Evolutionary conservation across 2,113 vertebrate species (phyloP).

Genomic region (Potamarius usumacintae): DNA sequence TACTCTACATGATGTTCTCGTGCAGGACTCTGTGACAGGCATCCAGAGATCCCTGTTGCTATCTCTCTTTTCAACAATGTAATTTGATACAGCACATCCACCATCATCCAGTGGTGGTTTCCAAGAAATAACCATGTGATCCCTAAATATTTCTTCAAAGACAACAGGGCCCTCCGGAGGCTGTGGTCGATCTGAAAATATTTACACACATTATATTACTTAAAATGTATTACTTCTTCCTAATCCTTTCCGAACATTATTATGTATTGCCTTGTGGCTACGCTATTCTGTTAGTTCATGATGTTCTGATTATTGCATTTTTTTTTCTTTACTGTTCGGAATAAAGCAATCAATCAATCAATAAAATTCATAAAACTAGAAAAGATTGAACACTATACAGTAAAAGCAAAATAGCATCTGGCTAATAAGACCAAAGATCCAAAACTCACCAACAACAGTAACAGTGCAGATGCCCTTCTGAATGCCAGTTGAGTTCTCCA

Average conservation of each 20-base stretch:
- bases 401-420: background rate
- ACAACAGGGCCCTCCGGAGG: slow-evolving; percentile 91
- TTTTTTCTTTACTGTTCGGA: too few relatives aligned
- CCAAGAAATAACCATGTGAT: slow-evolving; percentile 94
- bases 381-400: background rate
- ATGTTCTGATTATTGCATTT: too few relatives aligned
- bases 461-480: slow-evolving; percentile 88
- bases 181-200: slow-evolving; percentile 85
- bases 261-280: too few relatives aligned
- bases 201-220: background rate
- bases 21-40: slow-evolving; percentile 89
- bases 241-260: too few relatives aligned
- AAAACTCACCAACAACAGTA: slow-evolving; percentile 87
- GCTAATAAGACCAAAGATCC: slow-evolving; percentile 16
- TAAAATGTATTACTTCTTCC: background rate
- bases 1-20: slow-evolving; percentile 88
- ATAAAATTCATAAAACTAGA: background rate
- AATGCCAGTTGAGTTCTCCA: slow-evolving; percentile 87
- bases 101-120: slow-evolving; percentile 96
- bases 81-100: slow-evolving; percentile 92
- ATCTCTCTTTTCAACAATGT: slow-evolving; percentile 95
- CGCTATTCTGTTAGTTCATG: too few relatives aligned
- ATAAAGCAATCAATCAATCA: too few relatives aligned
- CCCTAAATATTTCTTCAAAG: slow-evolving; percentile 92
- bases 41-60: slow-evolving; percentile 94